Evolutionary conservation across 2,113 vertebrate genomes (phyloP).

Genomic region (Nothobranchius kuhntae): DNA sequence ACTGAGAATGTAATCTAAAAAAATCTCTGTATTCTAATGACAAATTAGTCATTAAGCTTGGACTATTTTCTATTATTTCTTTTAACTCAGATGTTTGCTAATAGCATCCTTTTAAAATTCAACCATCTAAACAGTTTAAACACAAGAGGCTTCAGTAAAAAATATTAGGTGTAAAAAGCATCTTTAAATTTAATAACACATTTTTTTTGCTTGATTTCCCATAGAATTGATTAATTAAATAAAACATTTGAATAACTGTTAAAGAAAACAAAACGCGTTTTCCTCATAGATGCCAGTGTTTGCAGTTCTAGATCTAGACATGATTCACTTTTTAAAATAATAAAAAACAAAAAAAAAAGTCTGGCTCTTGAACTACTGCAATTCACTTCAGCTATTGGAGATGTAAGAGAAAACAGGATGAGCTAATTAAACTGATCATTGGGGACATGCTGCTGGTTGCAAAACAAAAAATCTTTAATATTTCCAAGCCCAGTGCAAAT

Average conservation of each 20-base stretch:
- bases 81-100: constrained; percentile 32
- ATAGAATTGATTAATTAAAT: background rate
- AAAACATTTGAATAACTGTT: background rate
- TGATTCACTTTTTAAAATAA: background rate
- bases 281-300: constrained; percentile 10
- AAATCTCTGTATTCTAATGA: background rate
- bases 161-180: background rate
- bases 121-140: constrained; percentile 29
- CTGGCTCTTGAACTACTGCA: background rate
- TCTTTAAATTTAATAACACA: constrained; percentile 8
- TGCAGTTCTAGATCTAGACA: background rate
- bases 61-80: constrained; percentile 30
- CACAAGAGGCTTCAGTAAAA: constrained; percentile 29
- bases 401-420: background rate
- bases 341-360: no score
- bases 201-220: constrained; percentile 12
- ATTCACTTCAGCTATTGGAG: background rate
- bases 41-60: constrained; percentile 16
- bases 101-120: constrained; percentile 49
- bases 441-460: constrained; percentile 4
- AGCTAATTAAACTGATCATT: constrained; percentile 14
- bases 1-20: no score
- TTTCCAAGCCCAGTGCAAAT: constrained; percentile 1
- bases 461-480: constrained; percentile 6
- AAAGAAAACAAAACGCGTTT: constrained; percentile 13